Evolutionary conservation across 2,113 vertebrate species (phyloP).

Genomic region (Hiodon alosoides): DNA sequence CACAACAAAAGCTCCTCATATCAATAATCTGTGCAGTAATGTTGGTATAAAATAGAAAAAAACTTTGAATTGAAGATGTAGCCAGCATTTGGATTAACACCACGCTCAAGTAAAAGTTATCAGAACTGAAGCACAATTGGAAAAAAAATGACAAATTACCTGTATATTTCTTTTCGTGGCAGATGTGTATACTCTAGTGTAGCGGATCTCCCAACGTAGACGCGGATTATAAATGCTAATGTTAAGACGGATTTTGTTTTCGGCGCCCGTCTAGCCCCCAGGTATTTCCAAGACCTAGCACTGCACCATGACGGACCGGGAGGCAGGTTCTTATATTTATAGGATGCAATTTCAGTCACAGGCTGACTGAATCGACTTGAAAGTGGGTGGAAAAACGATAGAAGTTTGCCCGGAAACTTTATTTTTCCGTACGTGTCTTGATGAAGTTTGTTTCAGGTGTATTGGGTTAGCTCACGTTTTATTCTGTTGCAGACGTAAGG

Average conservation of each 20-base stretch:
- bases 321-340: conserved; percentile 54
- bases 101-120: neutral
- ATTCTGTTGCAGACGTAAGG: conserved; percentile 60
- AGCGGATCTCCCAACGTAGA: conserved; percentile 17
- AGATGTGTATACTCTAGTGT: conserved; percentile 19
- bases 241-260: conserved; percentile 18
- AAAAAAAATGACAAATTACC: conserved; percentile 28
- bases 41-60: neutral
- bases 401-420: conserved; percentile 51
- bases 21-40: neutral
- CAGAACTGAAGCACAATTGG: neutral
- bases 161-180: conserved; percentile 15
- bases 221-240: conserved; percentile 26
- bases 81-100: neutral
- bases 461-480: conserved; percentile 53
- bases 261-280: conserved; percentile 22
- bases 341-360: conserved; percentile 43
- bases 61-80: neutral
- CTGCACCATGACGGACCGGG: conserved; percentile 51
- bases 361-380: conserved; percentile 50
- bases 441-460: conserved; percentile 37
- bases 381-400: conserved; percentile 59
- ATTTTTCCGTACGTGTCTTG: conserved; percentile 24
- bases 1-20: neutral
- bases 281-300: conserved; percentile 24